Evolutionary conservation across 2,888 invertebrate genomes (phyloP), one percentile per base, ranked within the genome.

Genomic region (Saturnia pavonia): DNA sequence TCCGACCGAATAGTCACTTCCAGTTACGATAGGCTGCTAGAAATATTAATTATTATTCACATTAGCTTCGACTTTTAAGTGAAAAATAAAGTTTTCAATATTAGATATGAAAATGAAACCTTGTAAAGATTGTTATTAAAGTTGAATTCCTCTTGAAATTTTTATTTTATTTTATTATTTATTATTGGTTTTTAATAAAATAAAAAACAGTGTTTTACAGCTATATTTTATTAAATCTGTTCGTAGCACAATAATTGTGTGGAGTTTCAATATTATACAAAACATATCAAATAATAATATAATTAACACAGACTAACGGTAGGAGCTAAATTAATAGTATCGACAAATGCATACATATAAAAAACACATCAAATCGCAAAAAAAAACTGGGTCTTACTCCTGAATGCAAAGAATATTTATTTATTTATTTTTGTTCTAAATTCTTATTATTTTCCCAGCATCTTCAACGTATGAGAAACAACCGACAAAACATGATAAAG

Each of bases 221-320:
- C 89, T 91, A 92, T 90, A 88, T 85, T 85, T 90, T 82, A 90
- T 90, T 91, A 91, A 89, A 91, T 88, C 87, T 90, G 85, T 89
- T 91, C 85, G 82, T 90, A 91, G 92, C 91, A 88, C 90, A 91
- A 85, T 88, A 86, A 85, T 88, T 87, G 74, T 85, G 82, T 84
- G 87, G 85, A 88, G 86, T 88, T 66, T 90, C 84, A 90, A 89
- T 92, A 91, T 82, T 78, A 82, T 91, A 92, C 91, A 93, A 91
- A 91, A 88, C 84, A 84, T 88, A 91, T 89, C 84, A 88, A 85
- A 87, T 85, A 88, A 87, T 80, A 84, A 82, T 80, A 83, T 85
- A 88, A 88, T 88, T 81, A 89, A 91, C 86, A 87, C 88, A 86
- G 80, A 81, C 85, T 88, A 87, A 83, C 82, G 85, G 87, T 85